Evolutionary conservation across 2,797 vertebrate species (phyloP).

Genomic region (Anomalospiza imberbis): DNA sequence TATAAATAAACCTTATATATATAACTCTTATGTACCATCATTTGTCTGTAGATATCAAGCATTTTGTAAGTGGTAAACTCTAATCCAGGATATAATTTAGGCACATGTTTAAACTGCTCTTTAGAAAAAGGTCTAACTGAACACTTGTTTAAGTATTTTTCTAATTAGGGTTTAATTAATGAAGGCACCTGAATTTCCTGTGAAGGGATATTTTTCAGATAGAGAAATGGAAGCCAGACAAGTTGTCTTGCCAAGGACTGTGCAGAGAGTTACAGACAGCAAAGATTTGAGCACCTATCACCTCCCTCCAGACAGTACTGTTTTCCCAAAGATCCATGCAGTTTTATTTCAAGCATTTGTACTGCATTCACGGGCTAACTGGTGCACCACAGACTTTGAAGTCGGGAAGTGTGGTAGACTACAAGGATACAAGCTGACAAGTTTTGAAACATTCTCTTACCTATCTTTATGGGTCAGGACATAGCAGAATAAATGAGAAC

Average conservation of each 20-base stretch:
- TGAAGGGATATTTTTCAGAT: neutral
- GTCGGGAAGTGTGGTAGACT: constrained; percentile 39
- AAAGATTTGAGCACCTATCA: neutral
- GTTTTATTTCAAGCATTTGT: neutral
- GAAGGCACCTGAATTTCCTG: neutral
- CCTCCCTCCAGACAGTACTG: neutral
- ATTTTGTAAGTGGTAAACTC: neutral
- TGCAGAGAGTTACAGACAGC: neutral
- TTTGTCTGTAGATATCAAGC: neutral
- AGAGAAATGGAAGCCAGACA: neutral
- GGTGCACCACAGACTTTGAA: neutral
- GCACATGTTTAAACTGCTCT: neutral
- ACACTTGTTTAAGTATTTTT: neutral
- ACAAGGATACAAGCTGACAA: constrained; percentile 35
- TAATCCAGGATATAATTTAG: neutral
- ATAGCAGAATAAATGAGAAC: constrained; percentile 10
- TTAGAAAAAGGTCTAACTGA: neutral
- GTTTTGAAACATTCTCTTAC: constrained; percentile 26
- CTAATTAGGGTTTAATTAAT: neutral
- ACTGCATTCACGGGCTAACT: neutral
- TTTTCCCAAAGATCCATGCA: neutral
- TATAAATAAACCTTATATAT: neutral
- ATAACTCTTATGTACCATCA: neutral
- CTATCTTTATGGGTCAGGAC: constrained; percentile 32
- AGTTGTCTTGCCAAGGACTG: neutral